phyloP scores from a whole-genome alignment of 2,113 vertebrate species.

The Ornithorhynchus anatinus region DNA sequence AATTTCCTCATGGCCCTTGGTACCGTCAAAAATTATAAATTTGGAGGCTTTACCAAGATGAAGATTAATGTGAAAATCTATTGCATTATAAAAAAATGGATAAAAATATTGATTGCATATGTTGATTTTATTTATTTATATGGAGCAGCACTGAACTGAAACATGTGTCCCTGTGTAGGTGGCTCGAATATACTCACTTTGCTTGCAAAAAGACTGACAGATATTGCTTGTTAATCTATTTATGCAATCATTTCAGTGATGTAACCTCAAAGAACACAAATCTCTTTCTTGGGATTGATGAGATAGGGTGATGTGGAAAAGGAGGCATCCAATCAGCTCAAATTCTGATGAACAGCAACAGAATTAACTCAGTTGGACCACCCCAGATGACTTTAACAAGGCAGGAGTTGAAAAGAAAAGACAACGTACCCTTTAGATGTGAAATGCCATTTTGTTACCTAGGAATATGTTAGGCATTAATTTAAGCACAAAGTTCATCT shows the following conservation, averaged over 20 bases:
- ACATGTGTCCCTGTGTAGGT: too few relatives aligned
- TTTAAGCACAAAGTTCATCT: fast-evolving
- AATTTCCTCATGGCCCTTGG: too few relatives aligned
- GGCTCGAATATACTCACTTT: too few relatives aligned
- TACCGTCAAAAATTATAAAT: conserved; percentile 27
- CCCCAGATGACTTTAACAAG: background rate
- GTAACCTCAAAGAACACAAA: background rate
- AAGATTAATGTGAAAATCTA: background rate
- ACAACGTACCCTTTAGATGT: background rate
- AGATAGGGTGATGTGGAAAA: background rate
- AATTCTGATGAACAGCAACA: background rate
- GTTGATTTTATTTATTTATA: background rate
- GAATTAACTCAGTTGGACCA: background rate
- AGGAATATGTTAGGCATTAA: fast-evolving
- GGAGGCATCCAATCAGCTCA: background rate
- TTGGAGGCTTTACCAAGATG: background rate
- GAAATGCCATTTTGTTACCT: background rate
- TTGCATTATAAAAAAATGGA: background rate
- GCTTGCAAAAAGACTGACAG: too few relatives aligned
- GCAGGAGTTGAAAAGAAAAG: background rate
- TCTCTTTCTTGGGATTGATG: background rate
- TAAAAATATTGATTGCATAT: fast-evolving
- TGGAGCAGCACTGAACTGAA: too few relatives aligned
- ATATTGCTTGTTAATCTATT: background rate
- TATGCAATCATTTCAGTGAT: background rate